Conservation (phyloP, 1,140 invertebrate species). For the Brachionus asplanchnoidis region DNA sequence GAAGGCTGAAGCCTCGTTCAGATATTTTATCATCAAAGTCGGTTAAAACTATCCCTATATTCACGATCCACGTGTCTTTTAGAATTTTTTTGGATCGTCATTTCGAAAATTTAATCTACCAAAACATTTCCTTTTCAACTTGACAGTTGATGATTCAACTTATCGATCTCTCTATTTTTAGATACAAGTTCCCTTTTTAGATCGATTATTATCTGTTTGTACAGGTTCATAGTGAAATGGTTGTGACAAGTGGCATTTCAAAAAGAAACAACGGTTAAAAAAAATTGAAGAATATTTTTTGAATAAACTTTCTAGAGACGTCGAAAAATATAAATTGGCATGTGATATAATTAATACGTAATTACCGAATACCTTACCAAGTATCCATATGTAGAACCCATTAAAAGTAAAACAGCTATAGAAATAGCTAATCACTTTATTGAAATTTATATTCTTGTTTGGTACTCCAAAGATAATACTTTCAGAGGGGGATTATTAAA, state of each 20-base stretch:
- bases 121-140: neutral
- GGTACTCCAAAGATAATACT: no score
- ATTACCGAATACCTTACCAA: no score
- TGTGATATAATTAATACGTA: no score
- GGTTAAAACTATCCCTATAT: neutral
- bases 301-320: no score
- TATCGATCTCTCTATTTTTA: neutral
- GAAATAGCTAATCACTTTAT: no score
- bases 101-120: neutral
- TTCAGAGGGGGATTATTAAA: no score
- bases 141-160: neutral
- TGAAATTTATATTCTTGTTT: no score
- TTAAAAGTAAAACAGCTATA: no score
- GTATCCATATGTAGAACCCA: no score
- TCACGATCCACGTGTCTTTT: neutral
- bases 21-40: neutral
- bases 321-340: no score
- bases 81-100: neutral
- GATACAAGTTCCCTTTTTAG: neutral
- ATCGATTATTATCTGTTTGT: neutral
- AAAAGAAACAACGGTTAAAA: no score
- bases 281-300: no score
- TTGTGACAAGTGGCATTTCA: neutral
- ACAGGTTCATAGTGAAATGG: neutral
- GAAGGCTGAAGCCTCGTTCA: neutral